Evolutionary conservation across 2,113 vertebrate genomes (phyloP).

Genomic region (Sylvietta virens): DNA sequence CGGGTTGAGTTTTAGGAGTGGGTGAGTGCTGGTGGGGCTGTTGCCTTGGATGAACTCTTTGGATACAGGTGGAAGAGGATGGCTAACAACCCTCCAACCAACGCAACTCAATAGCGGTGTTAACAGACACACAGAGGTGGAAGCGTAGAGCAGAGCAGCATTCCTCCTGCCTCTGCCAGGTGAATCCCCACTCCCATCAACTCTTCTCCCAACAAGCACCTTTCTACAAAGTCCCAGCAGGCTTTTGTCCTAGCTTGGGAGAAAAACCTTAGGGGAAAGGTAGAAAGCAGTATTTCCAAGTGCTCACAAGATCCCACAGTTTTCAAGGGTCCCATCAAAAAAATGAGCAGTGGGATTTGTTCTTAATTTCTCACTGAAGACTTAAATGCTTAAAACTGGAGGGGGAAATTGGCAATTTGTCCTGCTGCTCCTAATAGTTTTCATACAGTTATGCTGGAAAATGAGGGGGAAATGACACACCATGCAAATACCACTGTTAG

Average conservation of each 20-base stretch:
- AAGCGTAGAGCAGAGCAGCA: rapidly evolving
- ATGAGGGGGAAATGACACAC: neutral
- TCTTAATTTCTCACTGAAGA: neutral
- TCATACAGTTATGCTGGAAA: neutral
- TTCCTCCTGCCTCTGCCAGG: neutral
- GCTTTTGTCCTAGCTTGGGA: neutral
- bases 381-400: neutral
- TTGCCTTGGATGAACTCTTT: neutral
- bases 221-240: neutral
- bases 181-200: neutral
- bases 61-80: neutral
- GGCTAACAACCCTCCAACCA: neutral
- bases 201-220: neutral
- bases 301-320: rapidly evolving
- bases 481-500: neutral
- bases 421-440: conserved; percentile 16
- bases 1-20: neutral
- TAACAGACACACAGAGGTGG: neutral
- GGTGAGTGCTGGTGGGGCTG: rapidly evolving
- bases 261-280: neutral
- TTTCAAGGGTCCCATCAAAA: neutral
- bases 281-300: neutral
- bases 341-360: neutral
- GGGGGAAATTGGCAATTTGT: neutral
- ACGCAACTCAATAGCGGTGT: rapidly evolving